A percentile compares a stretch with the other conserved stretches of the same genome.
Evolutionary conservation across 1,140 invertebrate genomes (phyloP).

Genomic region (Aphidius gifuensis): DNA sequence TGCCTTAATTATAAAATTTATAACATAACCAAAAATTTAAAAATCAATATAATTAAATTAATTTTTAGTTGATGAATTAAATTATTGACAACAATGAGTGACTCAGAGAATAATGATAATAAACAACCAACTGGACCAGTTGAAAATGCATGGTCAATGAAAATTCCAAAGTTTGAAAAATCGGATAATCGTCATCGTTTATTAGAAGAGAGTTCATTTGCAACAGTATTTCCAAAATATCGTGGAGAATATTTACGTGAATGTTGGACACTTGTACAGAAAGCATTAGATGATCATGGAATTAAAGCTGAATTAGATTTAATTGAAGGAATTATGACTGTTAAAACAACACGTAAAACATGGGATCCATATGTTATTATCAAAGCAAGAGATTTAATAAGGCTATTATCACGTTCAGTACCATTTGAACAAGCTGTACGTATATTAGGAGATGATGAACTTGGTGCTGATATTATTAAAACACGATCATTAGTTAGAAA

Average conservation of each 20-base stretch:
- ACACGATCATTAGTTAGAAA: constrained; percentile 89
- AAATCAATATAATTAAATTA: too few relatives aligned
- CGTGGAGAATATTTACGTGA: constrained; percentile 94
- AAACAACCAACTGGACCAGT: constrained; percentile 56
- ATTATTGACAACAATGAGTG: constrained; percentile 30
- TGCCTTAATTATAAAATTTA: too few relatives aligned
- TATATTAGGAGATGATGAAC: constrained; percentile 80
- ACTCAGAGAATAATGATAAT: constrained; percentile 42
- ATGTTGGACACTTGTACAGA: constrained; percentile 93
- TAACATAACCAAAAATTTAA: too few relatives aligned
- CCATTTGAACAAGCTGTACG: constrained; percentile 91
- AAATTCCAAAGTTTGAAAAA: constrained; percentile 85
- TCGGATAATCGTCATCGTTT: constrained; percentile 86
- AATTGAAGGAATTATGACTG: constrained; percentile 93
- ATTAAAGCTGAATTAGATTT: constrained; percentile 92
- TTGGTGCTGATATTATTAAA: constrained; percentile 95
- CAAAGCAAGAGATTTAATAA: constrained; percentile 95
- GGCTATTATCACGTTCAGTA: constrained; percentile 91
- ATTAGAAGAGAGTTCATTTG: constrained; percentile 76
- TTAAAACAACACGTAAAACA: constrained; percentile 93
- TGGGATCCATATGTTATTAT: constrained; percentile 99
- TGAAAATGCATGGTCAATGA: constrained; percentile 84
- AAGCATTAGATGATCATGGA: constrained; percentile 72
- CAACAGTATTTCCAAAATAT: constrained; percentile 85
- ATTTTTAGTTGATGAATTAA: too few relatives aligned